A percentile compares a stretch with the other conserved stretches of the same genome.
Conservation (phyloP, 2,888 invertebrate genomes). For the Phyllotreta cruciferae region DNA sequence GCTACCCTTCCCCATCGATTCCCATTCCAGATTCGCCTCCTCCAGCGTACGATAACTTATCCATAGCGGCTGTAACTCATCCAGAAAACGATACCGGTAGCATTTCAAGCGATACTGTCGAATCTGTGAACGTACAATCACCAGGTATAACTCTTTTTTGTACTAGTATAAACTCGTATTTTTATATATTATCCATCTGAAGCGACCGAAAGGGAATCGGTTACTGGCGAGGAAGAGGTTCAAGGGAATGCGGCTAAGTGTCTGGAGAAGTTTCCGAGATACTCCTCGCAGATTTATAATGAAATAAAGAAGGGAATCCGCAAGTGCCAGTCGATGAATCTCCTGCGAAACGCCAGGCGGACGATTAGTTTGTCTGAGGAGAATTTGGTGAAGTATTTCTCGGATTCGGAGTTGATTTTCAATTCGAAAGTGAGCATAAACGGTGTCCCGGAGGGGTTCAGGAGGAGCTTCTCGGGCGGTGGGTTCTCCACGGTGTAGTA, state of each 20-base stretch:
- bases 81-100: background rate
- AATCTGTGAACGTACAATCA: background rate
- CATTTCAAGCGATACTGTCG: background rate
- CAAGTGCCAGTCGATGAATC: slow-evolving; percentile 34
- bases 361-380: slow-evolving; percentile 37
- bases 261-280: slow-evolving; percentile 34
- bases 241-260: slow-evolving; percentile 18
- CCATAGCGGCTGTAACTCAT: slow-evolving; percentile 8
- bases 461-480: slow-evolving; percentile 43
- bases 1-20: slow-evolving; percentile 38
- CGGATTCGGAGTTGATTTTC: slow-evolving; percentile 44
- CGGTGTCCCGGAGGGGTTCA: slow-evolving; percentile 21
- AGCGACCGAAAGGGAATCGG: too few species aligned
- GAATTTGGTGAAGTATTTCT: slow-evolving; percentile 41
- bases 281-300: slow-evolving; percentile 34
- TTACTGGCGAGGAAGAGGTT: too few species aligned
- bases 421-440: slow-evolving; percentile 25
- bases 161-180: too few species aligned
- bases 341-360: slow-evolving; percentile 29
- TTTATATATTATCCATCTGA: too few species aligned
- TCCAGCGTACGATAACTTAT: slow-evolving; percentile 42
- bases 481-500: slow-evolving; percentile 36
- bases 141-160: too few species aligned
- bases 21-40: slow-evolving; percentile 47
- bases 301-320: slow-evolving; percentile 40